Evolutionary conservation across 2,888 invertebrate genomes (phyloP).

Genomic region (Pachymerium ferrugineum): DNA sequence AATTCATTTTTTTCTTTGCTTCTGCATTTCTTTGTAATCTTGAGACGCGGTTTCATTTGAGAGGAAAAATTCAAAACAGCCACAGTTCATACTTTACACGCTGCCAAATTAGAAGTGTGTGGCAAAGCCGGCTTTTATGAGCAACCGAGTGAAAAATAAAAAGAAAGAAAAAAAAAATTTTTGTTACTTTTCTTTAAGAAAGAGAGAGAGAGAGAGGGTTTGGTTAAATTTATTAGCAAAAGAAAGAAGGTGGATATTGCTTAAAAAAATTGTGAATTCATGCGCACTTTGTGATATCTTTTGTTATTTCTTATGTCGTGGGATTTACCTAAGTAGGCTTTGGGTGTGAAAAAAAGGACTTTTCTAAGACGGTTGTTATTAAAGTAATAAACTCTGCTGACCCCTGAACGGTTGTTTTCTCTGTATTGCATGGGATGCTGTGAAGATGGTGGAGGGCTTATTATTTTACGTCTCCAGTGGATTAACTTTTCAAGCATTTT

Average conservation of each 20-base stretch:
- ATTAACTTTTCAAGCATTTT: not conserved
- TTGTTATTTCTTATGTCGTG: not conserved
- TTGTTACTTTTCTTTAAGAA: not conserved
- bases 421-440: not conserved
- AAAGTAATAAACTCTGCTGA: not conserved
- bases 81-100: not conserved
- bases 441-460: not conserved
- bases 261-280: conserved; percentile 15
- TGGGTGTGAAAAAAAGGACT: not conserved
- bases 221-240: not conserved
- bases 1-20: not conserved
- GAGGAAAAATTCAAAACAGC: not conserved
- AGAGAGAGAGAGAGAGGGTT: too few relatives aligned
- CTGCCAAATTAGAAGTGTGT: not conserved
- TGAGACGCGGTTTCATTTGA: not conserved
- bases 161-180: not conserved
- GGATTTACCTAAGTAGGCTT: conserved; percentile 3
- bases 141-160: not conserved
- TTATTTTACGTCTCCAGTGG: not conserved
- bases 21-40: not conserved
- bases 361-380: not conserved
- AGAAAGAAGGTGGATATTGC: not conserved
- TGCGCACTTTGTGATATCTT: conserved; percentile 5
- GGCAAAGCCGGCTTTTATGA: conserved; percentile 9
- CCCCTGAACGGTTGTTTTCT: not conserved